Evolutionary conservation across 2,888 invertebrate species (phyloP).

Genomic region (Diogma glabrata): DNA sequence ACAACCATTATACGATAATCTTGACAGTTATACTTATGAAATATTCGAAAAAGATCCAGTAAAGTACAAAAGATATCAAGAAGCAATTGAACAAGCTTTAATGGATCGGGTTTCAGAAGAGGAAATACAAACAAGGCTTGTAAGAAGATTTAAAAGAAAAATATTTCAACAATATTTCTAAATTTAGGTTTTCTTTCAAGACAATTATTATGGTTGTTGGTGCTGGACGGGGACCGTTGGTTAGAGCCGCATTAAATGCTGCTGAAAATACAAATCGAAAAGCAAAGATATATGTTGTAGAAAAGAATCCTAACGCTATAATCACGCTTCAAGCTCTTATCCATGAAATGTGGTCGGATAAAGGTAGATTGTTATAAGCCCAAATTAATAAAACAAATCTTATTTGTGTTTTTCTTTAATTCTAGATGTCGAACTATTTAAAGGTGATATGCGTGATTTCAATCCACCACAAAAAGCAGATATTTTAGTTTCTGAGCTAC

Average conservation of each 20-base stretch:
- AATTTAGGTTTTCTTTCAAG: conserved; percentile 22
- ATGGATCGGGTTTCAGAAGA: conserved; percentile 40
- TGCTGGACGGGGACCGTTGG: conserved; percentile 91
- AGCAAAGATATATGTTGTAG: conserved; percentile 85
- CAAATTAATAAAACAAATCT: too few species aligned
- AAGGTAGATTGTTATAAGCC: too few species aligned
- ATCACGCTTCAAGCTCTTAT: conserved; percentile 67
- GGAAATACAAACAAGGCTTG: conserved; percentile 42
- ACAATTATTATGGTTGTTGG: conserved; percentile 78
- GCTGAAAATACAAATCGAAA: conserved; percentile 52
- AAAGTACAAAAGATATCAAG: conserved; percentile 83
- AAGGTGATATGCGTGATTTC: conserved; percentile 79
- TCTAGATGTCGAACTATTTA: conserved; percentile 60
- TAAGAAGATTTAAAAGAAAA: conserved; percentile 22
- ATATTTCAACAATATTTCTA: too few species aligned
- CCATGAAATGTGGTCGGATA: conserved; percentile 64
- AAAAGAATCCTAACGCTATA: conserved; percentile 96
- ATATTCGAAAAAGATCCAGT: conserved; percentile 96
- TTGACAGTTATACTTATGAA: conserved; percentile 93
- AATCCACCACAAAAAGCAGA: conserved; percentile 79
- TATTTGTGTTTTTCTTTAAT: too few species aligned
- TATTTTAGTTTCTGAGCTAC: conserved; percentile 87
- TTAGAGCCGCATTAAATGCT: conserved; percentile 79
- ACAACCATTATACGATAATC: conserved; percentile 90
- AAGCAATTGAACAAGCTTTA: conserved; percentile 69